Percentiles rank a stretch among this genome's conserved stretches.
These are phyloP conservation scores for Alces alces DNA, from an alignment of 2,113 vertebrate species.

Conservation along the genomic window DNA sequence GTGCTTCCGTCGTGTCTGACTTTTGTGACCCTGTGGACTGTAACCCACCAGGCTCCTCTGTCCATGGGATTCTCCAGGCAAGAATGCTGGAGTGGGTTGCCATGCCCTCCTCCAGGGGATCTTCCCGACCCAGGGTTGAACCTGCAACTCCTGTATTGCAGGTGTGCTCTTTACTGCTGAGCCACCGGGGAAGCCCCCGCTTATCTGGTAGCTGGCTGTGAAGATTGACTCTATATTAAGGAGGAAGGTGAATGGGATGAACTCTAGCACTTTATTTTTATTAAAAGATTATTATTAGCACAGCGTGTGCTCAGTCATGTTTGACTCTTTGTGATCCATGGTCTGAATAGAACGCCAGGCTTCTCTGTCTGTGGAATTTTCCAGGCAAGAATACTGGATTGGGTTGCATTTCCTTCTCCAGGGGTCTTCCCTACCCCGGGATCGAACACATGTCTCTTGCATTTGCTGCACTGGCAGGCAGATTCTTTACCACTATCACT, in stretches of 20 bases:
- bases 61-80: neutral
- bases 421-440: neutral
- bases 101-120: neutral
- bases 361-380: neutral
- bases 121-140: neutral
- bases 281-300: slow-evolving; percentile 33
- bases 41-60: neutral
- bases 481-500: neutral
- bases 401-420: neutral
- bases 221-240: neutral
- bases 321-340: neutral
- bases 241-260: slow-evolving; percentile 20
- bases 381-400: neutral
- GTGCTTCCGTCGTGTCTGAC: neutral
- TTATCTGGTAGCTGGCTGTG: neutral
- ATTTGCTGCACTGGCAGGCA: neutral
- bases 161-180: neutral
- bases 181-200: rapidly evolving
- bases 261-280: slow-evolving; percentile 44
- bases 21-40: neutral
- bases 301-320: neutral
- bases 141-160: neutral
- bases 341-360: neutral
- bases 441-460: neutral
- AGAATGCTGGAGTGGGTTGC: neutral